These are phyloP conservation scores for Peromyscus californicus DNA, from an alignment of 2,113 vertebrate species.

Conservation along the genomic window DNA sequence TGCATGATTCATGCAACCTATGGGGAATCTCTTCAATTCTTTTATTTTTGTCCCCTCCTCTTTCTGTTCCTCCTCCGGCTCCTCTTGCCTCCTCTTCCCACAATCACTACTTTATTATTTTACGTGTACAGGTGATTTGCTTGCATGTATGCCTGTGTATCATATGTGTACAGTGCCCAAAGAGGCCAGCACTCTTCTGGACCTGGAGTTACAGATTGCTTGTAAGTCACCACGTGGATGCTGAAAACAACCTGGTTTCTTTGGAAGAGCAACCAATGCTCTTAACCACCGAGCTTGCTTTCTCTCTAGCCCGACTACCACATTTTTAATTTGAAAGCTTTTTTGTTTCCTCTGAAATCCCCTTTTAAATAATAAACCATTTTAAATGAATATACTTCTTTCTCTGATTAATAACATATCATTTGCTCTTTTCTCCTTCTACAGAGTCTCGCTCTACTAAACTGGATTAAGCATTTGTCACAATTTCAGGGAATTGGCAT, in stretches of 20 bases:
- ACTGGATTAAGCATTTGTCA: not conserved
- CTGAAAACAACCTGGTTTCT: not conserved
- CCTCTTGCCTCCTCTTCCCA: not conserved
- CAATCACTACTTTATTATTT: not conserved
- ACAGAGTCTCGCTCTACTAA: not conserved
- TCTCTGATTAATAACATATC: slow-evolving; percentile 18
- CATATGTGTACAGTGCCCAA: not conserved
- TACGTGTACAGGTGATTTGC: not conserved
- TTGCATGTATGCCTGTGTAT: not conserved
- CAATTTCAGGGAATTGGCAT: not conserved
- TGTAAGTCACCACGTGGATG: not conserved
- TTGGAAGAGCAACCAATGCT: not conserved
- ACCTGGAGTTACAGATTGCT: not conserved
- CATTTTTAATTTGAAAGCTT: not conserved
- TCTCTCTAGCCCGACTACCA: not conserved
- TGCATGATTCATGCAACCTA: not conserved
- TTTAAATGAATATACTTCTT: slow-evolving; percentile 29
- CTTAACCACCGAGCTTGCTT: not conserved
- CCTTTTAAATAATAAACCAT: not conserved
- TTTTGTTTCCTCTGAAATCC: not conserved
- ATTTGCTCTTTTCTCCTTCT: slow-evolving; percentile 30
- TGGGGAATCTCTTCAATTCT: not conserved
- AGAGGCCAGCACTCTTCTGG: not conserved
- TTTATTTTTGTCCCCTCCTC: not conserved
- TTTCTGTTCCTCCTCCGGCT: not conserved